Evolutionary conservation across 2,113 vertebrate genomes (phyloP).

Genomic region (Erythrocercus mccallii): DNA sequence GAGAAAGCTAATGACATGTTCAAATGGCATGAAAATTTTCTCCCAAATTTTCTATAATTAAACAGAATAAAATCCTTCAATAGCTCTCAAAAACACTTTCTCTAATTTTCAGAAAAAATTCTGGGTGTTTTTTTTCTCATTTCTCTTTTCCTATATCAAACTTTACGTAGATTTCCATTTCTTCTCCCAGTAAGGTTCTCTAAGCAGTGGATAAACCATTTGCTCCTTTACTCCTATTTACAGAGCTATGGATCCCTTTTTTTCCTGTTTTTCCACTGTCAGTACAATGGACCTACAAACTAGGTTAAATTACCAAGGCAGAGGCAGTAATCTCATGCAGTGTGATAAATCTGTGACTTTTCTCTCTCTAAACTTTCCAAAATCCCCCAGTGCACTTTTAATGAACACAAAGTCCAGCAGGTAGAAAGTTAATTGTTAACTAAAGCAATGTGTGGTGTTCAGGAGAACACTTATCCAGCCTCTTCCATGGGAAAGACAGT

Average conservation of each 20-base stretch:
- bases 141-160: neutral
- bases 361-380: neutral
- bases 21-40: neutral
- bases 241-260: neutral
- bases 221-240: neutral
- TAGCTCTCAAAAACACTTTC: neutral
- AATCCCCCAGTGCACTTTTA: neutral
- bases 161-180: neutral
- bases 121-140: neutral
- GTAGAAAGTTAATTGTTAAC: neutral
- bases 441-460: rapidly evolving
- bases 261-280: neutral
- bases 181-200: neutral
- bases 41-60: neutral
- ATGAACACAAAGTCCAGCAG: neutral
- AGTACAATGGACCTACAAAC: neutral
- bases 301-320: neutral
- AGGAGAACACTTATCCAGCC: neutral
- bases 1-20: neutral
- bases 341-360: neutral
- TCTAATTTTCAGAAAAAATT: neutral
- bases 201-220: neutral
- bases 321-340: neutral
- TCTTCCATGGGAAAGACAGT: neutral
- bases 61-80: neutral